Evolutionary conservation across 1,140 invertebrate genomes (phyloP), one percentile per base, ranked within the genome.

Genomic region (Lithobius niger): DNA sequence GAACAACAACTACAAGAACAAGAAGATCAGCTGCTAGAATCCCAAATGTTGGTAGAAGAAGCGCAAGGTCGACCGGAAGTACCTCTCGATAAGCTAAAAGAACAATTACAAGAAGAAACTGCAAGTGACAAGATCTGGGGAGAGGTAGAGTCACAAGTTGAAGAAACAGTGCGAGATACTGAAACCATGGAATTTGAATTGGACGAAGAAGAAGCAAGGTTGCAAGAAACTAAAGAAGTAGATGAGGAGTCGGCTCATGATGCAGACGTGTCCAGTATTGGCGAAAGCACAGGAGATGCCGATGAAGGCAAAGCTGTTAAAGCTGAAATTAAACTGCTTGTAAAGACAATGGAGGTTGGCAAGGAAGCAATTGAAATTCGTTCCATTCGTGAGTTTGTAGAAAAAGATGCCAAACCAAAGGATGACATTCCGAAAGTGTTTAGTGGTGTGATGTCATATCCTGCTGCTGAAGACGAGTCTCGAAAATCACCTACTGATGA

Each of bases 331-430:
- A 77, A 76, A 63, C 63, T 77, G 1, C 56, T 76, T 36, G 74
- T 77, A 0, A 73, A 71, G 67, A 74, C 74, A 1, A 64, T 64
- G 19, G 73, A 76, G 49, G 59, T 62, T 59, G 74, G 74, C 13
- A 71, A 69, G 65, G 74, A 76, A 59, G 71, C 69, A 52, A 72
- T 77, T 42, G 75, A 77, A 64, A 74, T 77, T 47, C 64, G 72
- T 54, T 75, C 72, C 31, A 68, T 76, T 31, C 60, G 67, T 45
- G 72, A 76, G 56, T 74, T 74, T 66, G 57, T 72, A 40, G 69
- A 72, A 51, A 53, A 59, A 24, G 54, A 6, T 36, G 31, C n/a
- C 31, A 36, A 36, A 36, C 6, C 31, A 6, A 36, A 10, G 6
- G 31, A 36, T 36, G 31, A 36, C n/a, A n/a, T 36, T 36, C 31